Evolutionary conservation across 2,797 vertebrate species (phyloP), one percentile per base, ranked within the genome.

Genomic region (Acrocephalus scirpaceus): DNA sequence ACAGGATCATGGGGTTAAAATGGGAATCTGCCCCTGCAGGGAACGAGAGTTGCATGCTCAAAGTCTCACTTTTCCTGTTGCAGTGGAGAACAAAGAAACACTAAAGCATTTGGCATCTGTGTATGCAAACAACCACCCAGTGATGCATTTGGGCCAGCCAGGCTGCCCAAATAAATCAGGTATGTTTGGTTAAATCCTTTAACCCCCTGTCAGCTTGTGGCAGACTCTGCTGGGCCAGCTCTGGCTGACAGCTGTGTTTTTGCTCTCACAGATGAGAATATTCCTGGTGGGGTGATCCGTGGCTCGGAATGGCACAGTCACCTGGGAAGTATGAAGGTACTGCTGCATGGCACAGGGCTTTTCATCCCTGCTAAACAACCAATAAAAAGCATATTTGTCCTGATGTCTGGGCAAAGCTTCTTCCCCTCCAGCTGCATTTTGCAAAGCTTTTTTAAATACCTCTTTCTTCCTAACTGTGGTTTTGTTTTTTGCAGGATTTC

Each of bases 261-360:
- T 92, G 19, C 65, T 89, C 85, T 90, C 88, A 36, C 97, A 99
- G 99, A 98, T 96, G 98, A 98, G 88, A 99, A 97, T 87, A 98
- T 99, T 93, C 99, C 98, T 47, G 98, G 98, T 19, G 99, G 99
- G 74, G 98, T 99, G 58, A 98, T 99, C 95, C 98, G 98, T 89
- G 99, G 99, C 84, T 99, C 99, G 2, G 98, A 99, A 74, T 99
- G 98, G 98, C 98, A 99, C 92, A 99, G 99, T 96, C 99, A 99
- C 96, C 97, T 99, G 98, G 99, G 99, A 69, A 99, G 99, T 83
- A 99, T 99, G 99, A 99, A 99, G 99, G 99, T 99, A 98, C 80
- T 79, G 87, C 58, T 29, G 57, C 25, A 7, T 1, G 1, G 26
- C 51, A 29, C n/a, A 8, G 22, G 7, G 51, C 30, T 85, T 85